Conservation (phyloP, 2,113 vertebrate genomes). For the Crotalus helleri region DNA sequence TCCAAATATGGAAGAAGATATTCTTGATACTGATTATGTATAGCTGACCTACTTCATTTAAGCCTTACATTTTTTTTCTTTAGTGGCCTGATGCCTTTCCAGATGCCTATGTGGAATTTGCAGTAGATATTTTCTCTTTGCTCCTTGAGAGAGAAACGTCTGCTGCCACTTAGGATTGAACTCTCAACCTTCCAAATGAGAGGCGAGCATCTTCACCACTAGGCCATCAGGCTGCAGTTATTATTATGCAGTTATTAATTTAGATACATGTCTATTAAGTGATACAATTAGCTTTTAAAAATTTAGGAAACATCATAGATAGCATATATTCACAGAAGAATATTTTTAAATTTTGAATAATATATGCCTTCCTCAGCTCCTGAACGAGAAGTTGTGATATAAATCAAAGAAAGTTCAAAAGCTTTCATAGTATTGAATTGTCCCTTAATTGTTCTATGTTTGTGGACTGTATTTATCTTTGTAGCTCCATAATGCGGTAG, state of each 20-base stretch:
- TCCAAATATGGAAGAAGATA: not conserved
- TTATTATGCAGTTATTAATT: not conserved
- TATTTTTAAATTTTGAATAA: not conserved
- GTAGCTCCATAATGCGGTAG: constrained; percentile 80
- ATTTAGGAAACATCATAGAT: not conserved
- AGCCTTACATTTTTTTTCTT: not conserved
- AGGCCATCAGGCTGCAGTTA: not conserved
- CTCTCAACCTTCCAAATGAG: not conserved
- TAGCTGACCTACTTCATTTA: not conserved
- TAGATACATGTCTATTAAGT: not conserved
- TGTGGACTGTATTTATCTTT: not conserved
- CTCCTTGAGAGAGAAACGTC: not conserved
- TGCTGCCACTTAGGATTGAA: not conserved
- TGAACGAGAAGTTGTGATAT: not conserved
- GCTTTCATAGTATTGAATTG: not conserved
- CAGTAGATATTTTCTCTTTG: not conserved
- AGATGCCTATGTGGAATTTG: not conserved
- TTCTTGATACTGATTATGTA: not conserved
- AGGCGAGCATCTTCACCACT: not conserved
- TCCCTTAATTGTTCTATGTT: not conserved
- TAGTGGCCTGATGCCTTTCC: not conserved
- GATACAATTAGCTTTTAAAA: not conserved
- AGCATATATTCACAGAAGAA: not conserved
- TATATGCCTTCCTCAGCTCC: not conserved
- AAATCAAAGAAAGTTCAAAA: not conserved